Evolutionary conservation across 1,140 invertebrate species (phyloP).

Genomic region (Cydia pomonella): DNA sequence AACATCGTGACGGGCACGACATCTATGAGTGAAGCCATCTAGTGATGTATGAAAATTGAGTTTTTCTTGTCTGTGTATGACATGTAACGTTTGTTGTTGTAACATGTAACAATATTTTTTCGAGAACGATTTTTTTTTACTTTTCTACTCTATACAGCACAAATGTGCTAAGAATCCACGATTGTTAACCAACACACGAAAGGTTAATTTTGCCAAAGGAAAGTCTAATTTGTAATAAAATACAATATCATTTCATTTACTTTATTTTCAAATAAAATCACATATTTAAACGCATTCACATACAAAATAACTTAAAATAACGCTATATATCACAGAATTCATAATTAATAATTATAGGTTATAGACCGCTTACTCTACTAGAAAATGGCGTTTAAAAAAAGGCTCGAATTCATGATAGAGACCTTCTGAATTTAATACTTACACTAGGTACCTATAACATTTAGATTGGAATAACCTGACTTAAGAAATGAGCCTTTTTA

Average conservation of each 20-base stretch:
- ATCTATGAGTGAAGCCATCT: neutral
- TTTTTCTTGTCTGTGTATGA: too few species aligned
- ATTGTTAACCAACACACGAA: neutral
- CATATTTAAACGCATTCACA: conserved; percentile 47
- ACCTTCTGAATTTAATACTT: conserved; percentile 11
- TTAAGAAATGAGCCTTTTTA: neutral
- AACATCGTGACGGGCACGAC: neutral
- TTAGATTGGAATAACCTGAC: neutral
- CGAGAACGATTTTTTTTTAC: too few species aligned
- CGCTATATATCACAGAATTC: conserved; percentile 35
- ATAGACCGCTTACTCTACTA: conserved; percentile 23
- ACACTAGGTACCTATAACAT: neutral
- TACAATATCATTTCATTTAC: conserved; percentile 32
- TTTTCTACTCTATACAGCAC: too few species aligned
- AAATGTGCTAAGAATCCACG: too few species aligned
- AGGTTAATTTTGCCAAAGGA: neutral
- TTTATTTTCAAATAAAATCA: conserved; percentile 61
- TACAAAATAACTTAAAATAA: conserved; percentile 40
- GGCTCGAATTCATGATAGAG: neutral
- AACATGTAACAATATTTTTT: too few species aligned
- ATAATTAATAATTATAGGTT: conserved; percentile 33
- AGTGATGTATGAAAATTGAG: too few species aligned
- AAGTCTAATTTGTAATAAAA: conserved; percentile 15
- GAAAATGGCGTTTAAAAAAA: neutral
- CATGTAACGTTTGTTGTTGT: too few species aligned